Evolutionary conservation across 2,797 vertebrate genomes (phyloP).

Genomic region (Argya squamiceps): DNA sequence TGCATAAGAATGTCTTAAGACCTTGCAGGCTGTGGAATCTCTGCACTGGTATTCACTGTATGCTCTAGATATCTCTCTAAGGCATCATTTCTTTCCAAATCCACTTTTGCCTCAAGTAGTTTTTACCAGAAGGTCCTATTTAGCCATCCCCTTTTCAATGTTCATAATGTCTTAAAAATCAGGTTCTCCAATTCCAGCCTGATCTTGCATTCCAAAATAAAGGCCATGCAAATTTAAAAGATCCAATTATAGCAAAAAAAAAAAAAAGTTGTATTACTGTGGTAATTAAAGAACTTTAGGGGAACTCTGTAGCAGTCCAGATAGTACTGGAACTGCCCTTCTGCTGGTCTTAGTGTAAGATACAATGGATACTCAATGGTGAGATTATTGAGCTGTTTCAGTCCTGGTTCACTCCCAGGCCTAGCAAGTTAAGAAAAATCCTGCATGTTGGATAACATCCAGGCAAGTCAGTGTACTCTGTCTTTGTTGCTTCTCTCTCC

Average conservation of each 20-base stretch:
- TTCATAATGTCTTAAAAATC: neutral
- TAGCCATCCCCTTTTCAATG: neutral
- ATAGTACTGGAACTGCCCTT: neutral
- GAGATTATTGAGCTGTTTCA: neutral
- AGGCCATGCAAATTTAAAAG: neutral
- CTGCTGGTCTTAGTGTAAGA: neutral
- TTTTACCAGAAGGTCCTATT: neutral
- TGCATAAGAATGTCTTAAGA: neutral
- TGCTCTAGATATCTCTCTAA: neutral
- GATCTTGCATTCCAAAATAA: neutral
- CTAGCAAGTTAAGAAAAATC: neutral
- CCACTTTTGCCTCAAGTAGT: neutral
- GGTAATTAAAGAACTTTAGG: neutral
- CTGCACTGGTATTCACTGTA: neutral
- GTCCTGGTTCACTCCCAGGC: neutral
- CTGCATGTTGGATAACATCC: neutral
- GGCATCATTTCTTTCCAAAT: neutral
- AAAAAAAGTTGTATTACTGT: neutral
- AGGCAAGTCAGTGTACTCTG: conserved; percentile 36
- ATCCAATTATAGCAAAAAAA: neutral
- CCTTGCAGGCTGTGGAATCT: neutral
- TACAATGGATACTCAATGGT: neutral
- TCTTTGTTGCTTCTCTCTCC: conserved; percentile 42
- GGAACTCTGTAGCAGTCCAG: neutral
- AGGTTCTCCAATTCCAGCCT: neutral